Evolutionary conservation across 1,140 invertebrate genomes (phyloP), one percentile per base, ranked within the genome.

Genomic region (Drosophila nigromelanica): DNA sequence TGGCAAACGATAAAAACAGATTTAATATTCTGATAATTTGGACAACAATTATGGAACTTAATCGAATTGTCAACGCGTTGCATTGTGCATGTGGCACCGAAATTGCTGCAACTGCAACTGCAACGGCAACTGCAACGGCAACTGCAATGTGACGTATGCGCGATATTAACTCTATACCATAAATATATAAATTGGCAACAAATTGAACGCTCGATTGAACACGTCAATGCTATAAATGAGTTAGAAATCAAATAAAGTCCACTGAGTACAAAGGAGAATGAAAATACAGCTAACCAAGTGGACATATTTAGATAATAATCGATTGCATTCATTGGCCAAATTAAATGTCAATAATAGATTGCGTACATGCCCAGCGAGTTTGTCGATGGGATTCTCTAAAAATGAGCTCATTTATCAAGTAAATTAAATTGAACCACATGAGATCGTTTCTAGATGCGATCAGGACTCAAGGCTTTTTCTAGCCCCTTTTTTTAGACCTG

Each of bases 11-110:
- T 87, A 89, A 77, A 75, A 73, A 78, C 74, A 73, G 85, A 87
- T 87, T 87, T 87, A 87, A 87, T 87, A 89, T 87, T 87, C 83
- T 87, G 83, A 87, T 87, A 87, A 87, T 87, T 87, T 85, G 50
- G 70, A 58, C 68, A 67, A 67, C 69, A 85, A 85, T 85, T 85
- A 79, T 69, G 73, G 64, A 73, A 89, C 83, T 89, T 87, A 87
- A 87, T 87, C 83, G 83, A 87, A 87, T 87, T 87, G 83, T 80
- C 83, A 89, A 55, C 74, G 61, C 27, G 18, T 70, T 63, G 56
- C 33, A 67, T 54, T 43, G 63, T 15, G 37, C 67, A 60, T 47
- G 55, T 64, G 35, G 15, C 48, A 33, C 48, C 51, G 48, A 27
- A 15, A n/a, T 71, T 30, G 35, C 3, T 27, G 3, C 35, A 33